phyloP scores from a whole-genome alignment of 2,797 vertebrate genomes.

The Urosaurus nigricauda region DNA sequence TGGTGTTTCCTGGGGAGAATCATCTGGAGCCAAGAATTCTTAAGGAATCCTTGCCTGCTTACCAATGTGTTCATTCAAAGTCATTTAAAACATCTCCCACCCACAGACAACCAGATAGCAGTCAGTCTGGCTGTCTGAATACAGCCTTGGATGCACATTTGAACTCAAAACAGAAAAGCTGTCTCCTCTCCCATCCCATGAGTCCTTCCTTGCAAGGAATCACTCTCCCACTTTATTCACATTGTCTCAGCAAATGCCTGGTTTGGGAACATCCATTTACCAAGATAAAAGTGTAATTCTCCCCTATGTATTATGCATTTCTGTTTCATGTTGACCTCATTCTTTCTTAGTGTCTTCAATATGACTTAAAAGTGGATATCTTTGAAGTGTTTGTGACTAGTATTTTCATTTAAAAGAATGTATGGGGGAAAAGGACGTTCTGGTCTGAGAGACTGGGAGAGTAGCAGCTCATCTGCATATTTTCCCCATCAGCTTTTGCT shows the following conservation, averaged over 20 bases:
- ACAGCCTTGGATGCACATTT: neutral
- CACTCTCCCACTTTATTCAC: neutral
- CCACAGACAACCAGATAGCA: neutral
- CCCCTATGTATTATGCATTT: neutral
- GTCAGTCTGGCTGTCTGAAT: neutral
- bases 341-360: neutral
- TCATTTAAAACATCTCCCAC: neutral
- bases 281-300: neutral
- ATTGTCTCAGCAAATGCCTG: neutral
- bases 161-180: neutral
- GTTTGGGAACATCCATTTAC: neutral
- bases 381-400: neutral
- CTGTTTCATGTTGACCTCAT: neutral
- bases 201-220: neutral
- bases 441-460: too few relatives aligned
- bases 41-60: neutral
- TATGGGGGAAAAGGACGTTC: too few relatives aligned
- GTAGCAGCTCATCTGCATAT: too few relatives aligned
- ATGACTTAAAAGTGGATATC: neutral
- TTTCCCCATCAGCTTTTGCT: too few relatives aligned
- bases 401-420: neutral
- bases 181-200: neutral
- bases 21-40: neutral
- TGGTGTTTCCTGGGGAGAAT: neutral
- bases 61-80: neutral